Evolutionary conservation across 2,797 vertebrate species (phyloP).

Genomic region (Myiothlypis chrysogaster): DNA sequence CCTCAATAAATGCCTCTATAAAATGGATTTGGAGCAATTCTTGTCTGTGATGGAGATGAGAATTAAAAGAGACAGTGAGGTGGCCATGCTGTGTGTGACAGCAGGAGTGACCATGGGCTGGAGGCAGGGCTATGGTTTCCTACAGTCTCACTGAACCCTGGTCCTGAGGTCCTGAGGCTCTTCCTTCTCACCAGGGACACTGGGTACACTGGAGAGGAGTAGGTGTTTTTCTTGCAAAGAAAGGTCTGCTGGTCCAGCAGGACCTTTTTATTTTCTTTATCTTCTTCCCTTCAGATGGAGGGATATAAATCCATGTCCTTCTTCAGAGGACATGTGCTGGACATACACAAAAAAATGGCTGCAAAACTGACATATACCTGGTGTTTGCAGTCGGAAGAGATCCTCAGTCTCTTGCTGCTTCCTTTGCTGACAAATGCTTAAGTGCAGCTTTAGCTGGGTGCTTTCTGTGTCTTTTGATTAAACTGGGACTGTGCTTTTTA

Average conservation of each 20-base stretch:
- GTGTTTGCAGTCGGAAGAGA: neutral
- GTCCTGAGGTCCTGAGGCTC: neutral
- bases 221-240: neutral
- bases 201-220: neutral
- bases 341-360: neutral
- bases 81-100: accelerated
- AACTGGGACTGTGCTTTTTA: neutral
- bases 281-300: neutral
- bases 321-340: neutral
- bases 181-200: neutral
- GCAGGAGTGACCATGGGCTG: neutral
- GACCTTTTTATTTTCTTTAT: neutral
- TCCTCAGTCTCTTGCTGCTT: neutral
- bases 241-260: neutral
- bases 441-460: neutral
- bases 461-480: neutral
- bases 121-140: neutral
- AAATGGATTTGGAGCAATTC: neutral
- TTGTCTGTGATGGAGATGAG: neutral
- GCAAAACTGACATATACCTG: neutral
- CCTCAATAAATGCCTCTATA: neutral
- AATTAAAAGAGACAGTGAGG: neutral
- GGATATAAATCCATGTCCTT: neutral
- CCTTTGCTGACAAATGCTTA: neutral
- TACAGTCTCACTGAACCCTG: neutral